Evolutionary conservation across 2,797 vertebrate species (phyloP).

Genomic region (Uromys caudimaculatus): DNA sequence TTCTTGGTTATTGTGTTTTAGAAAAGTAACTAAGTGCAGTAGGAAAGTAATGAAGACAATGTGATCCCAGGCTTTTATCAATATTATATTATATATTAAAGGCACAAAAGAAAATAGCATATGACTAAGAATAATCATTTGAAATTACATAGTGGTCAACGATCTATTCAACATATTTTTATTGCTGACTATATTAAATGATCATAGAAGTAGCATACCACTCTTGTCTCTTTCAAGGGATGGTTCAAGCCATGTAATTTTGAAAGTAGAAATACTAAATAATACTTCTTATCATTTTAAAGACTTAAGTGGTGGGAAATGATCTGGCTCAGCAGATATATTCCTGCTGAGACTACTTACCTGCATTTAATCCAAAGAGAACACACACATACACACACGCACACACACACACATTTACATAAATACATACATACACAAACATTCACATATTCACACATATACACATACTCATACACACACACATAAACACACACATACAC

Average conservation of each 20-base stretch:
- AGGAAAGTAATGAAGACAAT: not conserved
- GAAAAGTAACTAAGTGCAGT: not conserved
- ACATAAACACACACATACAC: too few relatives aligned
- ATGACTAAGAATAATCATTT: not conserved
- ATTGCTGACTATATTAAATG: not conserved
- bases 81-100: not conserved
- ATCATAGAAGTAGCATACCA: not conserved
- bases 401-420: not conserved
- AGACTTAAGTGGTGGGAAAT: not conserved
- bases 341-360: not conserved
- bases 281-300: not conserved
- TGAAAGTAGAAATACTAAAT: not conserved
- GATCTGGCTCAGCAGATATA: not conserved
- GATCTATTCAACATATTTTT: not conserved
- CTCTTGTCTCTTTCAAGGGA: not conserved
- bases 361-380: too few relatives aligned
- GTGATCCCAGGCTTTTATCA: constrained; percentile 9
- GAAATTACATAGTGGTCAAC: not conserved
- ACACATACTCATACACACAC: not conserved
- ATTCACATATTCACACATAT: not conserved
- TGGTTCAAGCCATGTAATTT: not conserved
- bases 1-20: not conserved
- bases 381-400: not conserved
- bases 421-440: not conserved
- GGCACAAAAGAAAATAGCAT: not conserved